Percentiles rank a stretch among this genome's conserved stretches.
Evolutionary conservation across 2,797 vertebrate genomes (phyloP).

Genomic region (Manis crassicaudata): DNA sequence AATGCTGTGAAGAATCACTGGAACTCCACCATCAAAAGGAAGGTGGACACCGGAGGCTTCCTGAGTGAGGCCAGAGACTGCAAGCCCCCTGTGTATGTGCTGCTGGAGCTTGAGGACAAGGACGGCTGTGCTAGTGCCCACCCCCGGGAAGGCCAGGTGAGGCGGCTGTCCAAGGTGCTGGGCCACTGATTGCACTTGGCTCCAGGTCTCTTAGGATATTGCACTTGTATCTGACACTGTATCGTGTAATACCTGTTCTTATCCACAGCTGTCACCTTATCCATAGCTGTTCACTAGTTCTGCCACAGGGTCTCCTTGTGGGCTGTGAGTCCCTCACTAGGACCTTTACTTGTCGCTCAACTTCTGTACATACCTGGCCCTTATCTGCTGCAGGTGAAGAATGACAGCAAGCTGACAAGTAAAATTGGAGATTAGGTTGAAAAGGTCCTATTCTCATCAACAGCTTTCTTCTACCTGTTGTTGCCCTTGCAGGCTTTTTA

Average conservation of each 20-base stretch:
- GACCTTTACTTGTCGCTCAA: background rate
- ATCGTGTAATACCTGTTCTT: background rate
- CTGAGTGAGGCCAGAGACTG: constrained; percentile 86
- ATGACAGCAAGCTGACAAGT: background rate
- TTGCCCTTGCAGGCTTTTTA: background rate
- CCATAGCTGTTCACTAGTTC: background rate
- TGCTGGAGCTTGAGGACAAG: constrained; percentile 85
- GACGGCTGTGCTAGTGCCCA: constrained; percentile 75
- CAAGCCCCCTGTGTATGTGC: constrained; percentile 80
- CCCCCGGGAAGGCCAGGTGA: constrained; percentile 81
- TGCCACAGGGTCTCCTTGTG: background rate
- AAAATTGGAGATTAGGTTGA: background rate
- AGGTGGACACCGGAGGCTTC: constrained; percentile 95
- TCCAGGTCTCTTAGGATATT: no score
- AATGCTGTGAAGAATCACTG: constrained; percentile 99
- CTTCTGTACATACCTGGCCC: background rate
- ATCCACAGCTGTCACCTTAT: background rate
- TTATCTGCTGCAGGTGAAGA: background rate
- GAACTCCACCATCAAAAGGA: constrained; percentile 99
- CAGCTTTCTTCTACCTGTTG: background rate
- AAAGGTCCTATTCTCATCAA: background rate
- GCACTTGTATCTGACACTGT: background rate
- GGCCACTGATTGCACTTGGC: background rate
- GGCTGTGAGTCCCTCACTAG: background rate
- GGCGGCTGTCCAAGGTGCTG: background rate